phyloP scores from a whole-genome alignment of 2,113 vertebrate species.

The Cebidichthys violaceus region DNA sequence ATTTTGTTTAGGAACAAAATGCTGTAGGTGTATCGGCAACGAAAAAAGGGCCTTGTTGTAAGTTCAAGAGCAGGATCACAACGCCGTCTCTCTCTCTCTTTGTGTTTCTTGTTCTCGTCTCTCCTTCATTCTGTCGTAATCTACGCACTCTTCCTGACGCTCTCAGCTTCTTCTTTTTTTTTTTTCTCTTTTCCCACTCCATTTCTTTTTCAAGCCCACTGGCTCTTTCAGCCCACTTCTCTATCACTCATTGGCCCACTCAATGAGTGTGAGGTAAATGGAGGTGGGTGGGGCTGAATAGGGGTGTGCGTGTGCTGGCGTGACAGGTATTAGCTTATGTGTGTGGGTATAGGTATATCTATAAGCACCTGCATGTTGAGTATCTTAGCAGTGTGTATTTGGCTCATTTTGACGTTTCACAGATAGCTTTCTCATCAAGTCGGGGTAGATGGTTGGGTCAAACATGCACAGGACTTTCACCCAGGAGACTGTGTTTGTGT shows the following conservation, averaged over 20 bases:
- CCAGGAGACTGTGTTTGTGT: neutral
- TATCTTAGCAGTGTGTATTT: neutral
- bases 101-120: constrained; percentile 2
- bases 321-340: constrained; percentile 23
- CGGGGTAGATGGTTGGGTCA: neutral
- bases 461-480: neutral
- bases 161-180: neutral
- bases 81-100: constrained; percentile 28
- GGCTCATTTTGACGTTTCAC: neutral
- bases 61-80: constrained; percentile 10
- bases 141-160: neutral
- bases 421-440: neutral
- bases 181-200: constrained; percentile 16
- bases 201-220: constrained; percentile 55
- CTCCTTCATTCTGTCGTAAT: constrained; percentile 40
- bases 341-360: neutral
- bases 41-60: neutral
- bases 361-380: constrained; percentile 8
- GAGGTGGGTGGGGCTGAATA: constrained; percentile 40
- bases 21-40: neutral
- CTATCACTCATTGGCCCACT: constrained; percentile 51
- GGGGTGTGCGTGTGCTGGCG: constrained; percentile 17
- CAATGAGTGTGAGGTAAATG: constrained; percentile 60
- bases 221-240: constrained; percentile 58
- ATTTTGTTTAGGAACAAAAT: constrained; percentile 20